Conservation (phyloP, 2,888 invertebrate species). For the Epistrophella euchroma region DNA sequence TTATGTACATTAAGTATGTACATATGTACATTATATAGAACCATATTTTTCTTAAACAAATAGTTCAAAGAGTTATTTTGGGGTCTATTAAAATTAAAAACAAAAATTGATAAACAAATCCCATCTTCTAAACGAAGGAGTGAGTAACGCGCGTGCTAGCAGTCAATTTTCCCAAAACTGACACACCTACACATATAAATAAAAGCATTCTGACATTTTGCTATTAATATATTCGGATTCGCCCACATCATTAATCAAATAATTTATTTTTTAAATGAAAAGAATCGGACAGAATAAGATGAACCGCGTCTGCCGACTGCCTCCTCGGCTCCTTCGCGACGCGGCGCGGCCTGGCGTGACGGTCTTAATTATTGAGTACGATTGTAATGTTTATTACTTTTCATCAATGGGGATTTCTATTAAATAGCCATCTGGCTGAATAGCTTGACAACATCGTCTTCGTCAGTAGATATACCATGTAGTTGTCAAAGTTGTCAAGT, state of each 20-base stretch:
- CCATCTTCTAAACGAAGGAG: neutral
- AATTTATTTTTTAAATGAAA: conserved; percentile 63
- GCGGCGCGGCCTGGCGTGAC: no score
- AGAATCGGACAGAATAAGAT: conserved; percentile 40
- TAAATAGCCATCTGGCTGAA: conserved; percentile 32
- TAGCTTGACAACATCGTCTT: neutral
- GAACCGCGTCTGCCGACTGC: conserved; percentile 17
- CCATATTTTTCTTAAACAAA: neutral
- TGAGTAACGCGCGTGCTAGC: conserved; percentile 61
- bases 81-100: neutral
- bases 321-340: no score
- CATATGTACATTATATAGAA: neutral
- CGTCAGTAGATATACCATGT: neutral
- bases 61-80: neutral
- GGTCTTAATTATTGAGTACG: conserved; percentile 39
- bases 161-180: conserved; percentile 55
- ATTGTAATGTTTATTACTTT: conserved; percentile 47
- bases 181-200: conserved; percentile 12
- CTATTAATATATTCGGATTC: conserved; percentile 27
- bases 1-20: no score
- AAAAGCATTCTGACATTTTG: conserved; percentile 39
- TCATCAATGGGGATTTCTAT: conserved; percentile 50
- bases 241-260: conserved; percentile 55
- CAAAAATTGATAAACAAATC: conserved; percentile 5
- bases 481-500: conserved; percentile 28